Evolutionary conservation across 2,113 vertebrate species (phyloP), one percentile per base, ranked within the genome.

Genomic region (Heterotilapia buettikoferi): DNA sequence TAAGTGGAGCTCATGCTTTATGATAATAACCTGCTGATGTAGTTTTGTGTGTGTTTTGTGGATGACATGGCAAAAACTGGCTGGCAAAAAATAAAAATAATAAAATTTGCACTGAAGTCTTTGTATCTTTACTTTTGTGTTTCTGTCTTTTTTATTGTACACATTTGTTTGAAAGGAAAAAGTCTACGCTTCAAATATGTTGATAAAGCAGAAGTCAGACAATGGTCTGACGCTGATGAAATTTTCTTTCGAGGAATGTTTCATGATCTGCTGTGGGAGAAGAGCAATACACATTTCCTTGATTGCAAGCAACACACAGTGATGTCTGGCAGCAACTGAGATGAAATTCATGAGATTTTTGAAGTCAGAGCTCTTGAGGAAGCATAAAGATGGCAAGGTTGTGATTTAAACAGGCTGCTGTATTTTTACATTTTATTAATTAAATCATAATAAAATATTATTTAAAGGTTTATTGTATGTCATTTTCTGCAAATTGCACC

Each of bases 41-140:
- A 10, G 21, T 73, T 73, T 11, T 73, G 3, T 73, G 31, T 0
- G n/a, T 73, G 13, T 73, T 43, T 26, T 45, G 68, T 73, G 2
- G 14, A 29, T 29, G 31, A 1, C 0, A 66, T 45, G n/a, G 66
- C 12, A 71, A 71, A 24, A 43, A 45, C 7, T 45, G 12, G 12
- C n/a, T 43, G n/a, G n/a, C 38, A 43, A 73, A 73, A 73, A 73
- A 45, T 47, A 47, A 45, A 26, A 26, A 45, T 24, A 29, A 76
- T 24, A 0, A 3, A 24, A 71, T 71, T 73, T 73, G 0, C 0
- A 10, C 8, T 45, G 9, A 45, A 24, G 13, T 10, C 1, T 73
- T 73, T 73, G 8, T 45, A 14, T 16, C 36, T 40, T 71, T 24
- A 43, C 13, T 16, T 73, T 1, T 0, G 0, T 45, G 8, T 66